A percentile compares a stretch with the other conserved stretches of the same genome.
Evolutionary conservation across 2,113 vertebrate species (phyloP).

Genomic region (Ceratotherium simum): DNA sequence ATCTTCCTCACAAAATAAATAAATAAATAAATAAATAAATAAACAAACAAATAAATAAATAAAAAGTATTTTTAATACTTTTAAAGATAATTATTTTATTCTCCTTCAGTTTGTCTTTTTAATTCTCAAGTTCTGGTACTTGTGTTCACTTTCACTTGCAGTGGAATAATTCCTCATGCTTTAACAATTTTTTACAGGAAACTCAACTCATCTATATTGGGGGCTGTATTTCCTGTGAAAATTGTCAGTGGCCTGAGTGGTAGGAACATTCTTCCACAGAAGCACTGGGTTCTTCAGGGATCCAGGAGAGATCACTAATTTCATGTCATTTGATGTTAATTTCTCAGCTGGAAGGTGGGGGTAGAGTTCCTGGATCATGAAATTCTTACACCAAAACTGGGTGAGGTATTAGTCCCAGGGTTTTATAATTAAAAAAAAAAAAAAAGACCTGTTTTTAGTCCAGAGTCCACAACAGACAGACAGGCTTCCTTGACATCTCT

Average conservation of each 20-base stretch:
- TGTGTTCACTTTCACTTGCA: background rate
- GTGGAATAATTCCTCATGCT: background rate
- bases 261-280: background rate
- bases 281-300: background rate
- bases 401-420: background rate
- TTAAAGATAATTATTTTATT: constrained; percentile 7
- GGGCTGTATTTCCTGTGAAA: background rate
- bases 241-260: background rate
- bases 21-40: background rate
- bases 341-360: background rate
- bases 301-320: background rate
- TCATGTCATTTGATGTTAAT: background rate
- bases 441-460: background rate
- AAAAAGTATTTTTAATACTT: background rate
- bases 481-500: background rate
- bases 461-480: background rate
- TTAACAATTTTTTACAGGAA: constrained; percentile 6
- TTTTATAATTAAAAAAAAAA: background rate
- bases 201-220: background rate
- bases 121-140: background rate
- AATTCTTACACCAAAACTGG: background rate
- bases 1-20: too few relatives aligned
- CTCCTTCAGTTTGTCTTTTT: background rate
- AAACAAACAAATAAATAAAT: background rate
- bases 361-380: background rate